These are phyloP conservation scores for Musca vetustissima DNA, from an alignment of 1,140 invertebrate species.

Conservation along the genomic window DNA sequence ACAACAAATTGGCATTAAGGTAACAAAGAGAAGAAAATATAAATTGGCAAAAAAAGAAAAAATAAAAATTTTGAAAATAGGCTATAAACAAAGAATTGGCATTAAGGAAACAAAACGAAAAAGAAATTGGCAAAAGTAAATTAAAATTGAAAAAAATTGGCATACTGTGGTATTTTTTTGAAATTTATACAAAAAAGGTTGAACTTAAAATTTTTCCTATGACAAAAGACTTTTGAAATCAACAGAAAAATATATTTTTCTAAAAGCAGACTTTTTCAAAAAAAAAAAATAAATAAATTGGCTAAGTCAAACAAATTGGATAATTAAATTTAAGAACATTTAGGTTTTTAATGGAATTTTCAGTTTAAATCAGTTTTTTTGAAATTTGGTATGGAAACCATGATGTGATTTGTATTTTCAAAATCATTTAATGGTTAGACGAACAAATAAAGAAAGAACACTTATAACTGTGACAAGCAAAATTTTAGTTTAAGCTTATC, in stretches of 20 bases:
- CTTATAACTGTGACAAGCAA: conserved; percentile 15
- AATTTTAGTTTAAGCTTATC: conserved; percentile 1
- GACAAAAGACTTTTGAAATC: neutral
- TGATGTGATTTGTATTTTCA: too few relatives aligned
- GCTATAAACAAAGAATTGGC: too few relatives aligned
- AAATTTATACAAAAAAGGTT: neutral
- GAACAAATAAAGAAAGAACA: conserved; percentile 13
- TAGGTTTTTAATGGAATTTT: too few relatives aligned
- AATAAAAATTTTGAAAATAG: too few relatives aligned
- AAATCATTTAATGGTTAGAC: too few relatives aligned
- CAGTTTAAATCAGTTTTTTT: too few relatives aligned
- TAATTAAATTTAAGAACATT: too few relatives aligned
- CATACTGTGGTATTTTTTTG: conserved; percentile 13
- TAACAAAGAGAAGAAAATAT: neutral
- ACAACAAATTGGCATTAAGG: neutral
- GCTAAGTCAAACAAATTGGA: neutral
- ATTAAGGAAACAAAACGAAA: neutral
- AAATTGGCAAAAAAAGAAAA: conserved; percentile 13
- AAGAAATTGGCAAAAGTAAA: conserved; percentile 2
- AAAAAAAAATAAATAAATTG: conserved; percentile 17
- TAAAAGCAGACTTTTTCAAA: neutral
- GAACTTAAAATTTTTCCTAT: neutral
- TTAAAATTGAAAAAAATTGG: conserved; percentile 11
- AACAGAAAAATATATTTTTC: too few relatives aligned
- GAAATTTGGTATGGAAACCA: too few relatives aligned